Evolutionary conservation across 2,888 invertebrate species (phyloP), one percentile per base, ranked within the genome.

Genomic region (Latrodectus elegans): DNA sequence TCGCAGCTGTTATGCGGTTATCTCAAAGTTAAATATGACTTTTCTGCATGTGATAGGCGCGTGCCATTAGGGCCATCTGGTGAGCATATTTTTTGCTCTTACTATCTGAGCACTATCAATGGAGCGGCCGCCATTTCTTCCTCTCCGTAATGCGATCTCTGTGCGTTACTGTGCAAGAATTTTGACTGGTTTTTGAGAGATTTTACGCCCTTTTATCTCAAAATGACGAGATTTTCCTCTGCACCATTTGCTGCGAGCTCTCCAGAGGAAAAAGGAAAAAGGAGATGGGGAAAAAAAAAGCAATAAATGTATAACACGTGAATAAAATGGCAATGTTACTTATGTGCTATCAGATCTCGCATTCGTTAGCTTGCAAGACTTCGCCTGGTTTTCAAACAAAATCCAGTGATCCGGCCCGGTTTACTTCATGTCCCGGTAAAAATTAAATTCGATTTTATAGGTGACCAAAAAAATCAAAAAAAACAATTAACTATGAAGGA

Each of bases 61-160:
- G 70, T 70, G 78, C 68, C 60, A 15, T 38, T 55, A 15, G 15
- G 68, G 78, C 70, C 78, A 79, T 71, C 15, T 79, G 78, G 77
- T 22, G 12, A 68, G 11, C 38, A 71, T 71, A 51, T 51, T 65
- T 76, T 17, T 38, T 38, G 38, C 77, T 77, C 17, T 38, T 38
- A 38, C 38, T 38, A 38, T 68, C 49, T 68, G 22, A 22, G 49
- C 68, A n/a, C 51, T 52, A 22, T 77, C 51, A n/a, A 71, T 52
- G 51, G 22, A 77, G 53, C 15, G 51, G 14, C 49, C 38, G 64
- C 75, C 17, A 22, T 68, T 68, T 68, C 22, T 14, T 49, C 51
- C 51, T 26, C 51, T 49, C 17, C 15, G 71, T 71, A 71, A 71
- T 49, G 49, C 14, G 71, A 71, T 71, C 38, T n/a, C 4, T n/a